These are phyloP conservation scores for Amblyjoppa fuscipennis DNA, from an alignment of 2,888 invertebrate genomes.

Conservation along the genomic window DNA sequence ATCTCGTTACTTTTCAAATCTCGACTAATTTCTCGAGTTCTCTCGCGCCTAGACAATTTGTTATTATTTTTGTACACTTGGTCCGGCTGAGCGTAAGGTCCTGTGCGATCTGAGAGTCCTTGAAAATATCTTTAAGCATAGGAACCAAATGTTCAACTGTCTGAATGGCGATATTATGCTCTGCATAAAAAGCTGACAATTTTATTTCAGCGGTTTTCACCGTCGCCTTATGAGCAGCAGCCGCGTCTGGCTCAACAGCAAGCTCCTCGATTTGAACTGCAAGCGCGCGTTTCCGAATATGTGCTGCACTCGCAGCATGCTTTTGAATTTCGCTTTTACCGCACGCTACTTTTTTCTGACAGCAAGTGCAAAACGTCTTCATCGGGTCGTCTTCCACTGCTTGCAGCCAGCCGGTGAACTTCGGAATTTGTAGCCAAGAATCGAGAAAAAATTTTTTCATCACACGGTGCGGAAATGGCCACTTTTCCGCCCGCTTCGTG, in stretches of 20 bases:
- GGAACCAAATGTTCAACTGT: slow-evolving; percentile 64
- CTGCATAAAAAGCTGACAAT: slow-evolving; percentile 64
- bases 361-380: slow-evolving; percentile 16
- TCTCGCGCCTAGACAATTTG: slow-evolving; percentile 20
- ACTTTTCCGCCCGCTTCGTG: too few species aligned
- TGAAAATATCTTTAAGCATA: slow-evolving; percentile 57
- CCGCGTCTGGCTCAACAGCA: background rate
- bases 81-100: slow-evolving; percentile 48
- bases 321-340: background rate
- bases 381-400: slow-evolving; percentile 15
- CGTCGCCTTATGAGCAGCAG: background rate
- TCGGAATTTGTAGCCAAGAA: slow-evolving; percentile 4
- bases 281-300: background rate
- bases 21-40: background rate
- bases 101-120: slow-evolving; percentile 51
- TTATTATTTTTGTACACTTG: slow-evolving; percentile 34
- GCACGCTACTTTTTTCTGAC: background rate
- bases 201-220: slow-evolving; percentile 65
- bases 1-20: slow-evolving; percentile 27
- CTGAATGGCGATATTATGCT: slow-evolving; percentile 69
- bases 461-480: too few species aligned
- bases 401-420: slow-evolving; percentile 32
- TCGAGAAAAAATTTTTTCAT: background rate
- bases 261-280: background rate
- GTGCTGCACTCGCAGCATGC: background rate